Evolutionary conservation across 2,113 vertebrate species (phyloP).

Genomic region (Plecturocebus donacophilus): DNA sequence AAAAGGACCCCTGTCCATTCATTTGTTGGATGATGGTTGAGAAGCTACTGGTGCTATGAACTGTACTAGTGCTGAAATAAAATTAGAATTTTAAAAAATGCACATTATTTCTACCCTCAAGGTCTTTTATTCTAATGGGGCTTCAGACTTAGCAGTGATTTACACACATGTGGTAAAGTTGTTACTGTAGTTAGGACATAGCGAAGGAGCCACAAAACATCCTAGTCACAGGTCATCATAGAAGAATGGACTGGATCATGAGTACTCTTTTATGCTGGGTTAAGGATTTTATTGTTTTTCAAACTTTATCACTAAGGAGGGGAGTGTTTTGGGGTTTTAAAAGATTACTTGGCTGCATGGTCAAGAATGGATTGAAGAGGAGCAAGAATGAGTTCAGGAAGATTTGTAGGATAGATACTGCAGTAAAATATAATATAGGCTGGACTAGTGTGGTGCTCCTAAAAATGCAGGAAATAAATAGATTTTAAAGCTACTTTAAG

Average conservation of each 20-base stretch:
- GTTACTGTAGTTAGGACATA: not conserved
- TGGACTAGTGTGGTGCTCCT: not conserved
- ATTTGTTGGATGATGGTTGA: not conserved
- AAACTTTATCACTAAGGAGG: not conserved
- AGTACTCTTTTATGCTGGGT: not conserved
- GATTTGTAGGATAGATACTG: not conserved
- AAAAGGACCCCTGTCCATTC: not conserved
- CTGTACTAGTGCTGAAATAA: not conserved
- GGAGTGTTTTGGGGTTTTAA: not conserved
- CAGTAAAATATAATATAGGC: not conserved
- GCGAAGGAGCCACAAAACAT: not conserved
- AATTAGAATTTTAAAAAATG: not conserved
- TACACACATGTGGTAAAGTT: not conserved
- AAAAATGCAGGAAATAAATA: not conserved
- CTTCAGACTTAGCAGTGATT: not conserved
- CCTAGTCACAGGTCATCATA: not conserved
- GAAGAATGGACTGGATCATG: not conserved
- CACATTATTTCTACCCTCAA: not conserved
- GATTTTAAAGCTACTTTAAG: not conserved
- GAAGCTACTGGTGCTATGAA: not conserved
- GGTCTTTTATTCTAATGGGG: not conserved
- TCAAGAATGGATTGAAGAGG: not conserved
- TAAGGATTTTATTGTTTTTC: not conserved
- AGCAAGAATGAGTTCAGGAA: not conserved
- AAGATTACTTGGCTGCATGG: not conserved